phyloP scores from a whole-genome alignment of 1,140 invertebrate species.

The Drosophila prosaltans region DNA sequence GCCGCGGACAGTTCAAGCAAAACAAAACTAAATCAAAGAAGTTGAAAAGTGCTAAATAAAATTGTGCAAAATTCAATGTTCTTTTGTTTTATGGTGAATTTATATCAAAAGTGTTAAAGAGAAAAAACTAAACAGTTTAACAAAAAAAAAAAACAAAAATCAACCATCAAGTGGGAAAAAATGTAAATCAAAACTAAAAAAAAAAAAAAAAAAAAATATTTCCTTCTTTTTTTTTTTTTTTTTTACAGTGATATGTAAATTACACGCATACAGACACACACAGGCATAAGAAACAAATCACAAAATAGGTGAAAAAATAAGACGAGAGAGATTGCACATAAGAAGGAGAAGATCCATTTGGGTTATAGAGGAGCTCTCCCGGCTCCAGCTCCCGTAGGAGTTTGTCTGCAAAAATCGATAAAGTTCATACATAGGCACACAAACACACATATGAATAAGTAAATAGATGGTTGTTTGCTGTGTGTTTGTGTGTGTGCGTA shows the following conservation, averaged over 20 bases:
- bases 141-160: neutral
- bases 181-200: conserved; percentile 25
- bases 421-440: conserved; percentile 52
- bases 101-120: conserved; percentile 30
- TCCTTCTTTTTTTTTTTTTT: neutral
- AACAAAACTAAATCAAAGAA: conserved; percentile 42
- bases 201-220: neutral
- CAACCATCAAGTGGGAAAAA: conserved; percentile 28
- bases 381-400: conserved; percentile 43
- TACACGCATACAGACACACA: conserved; percentile 4
- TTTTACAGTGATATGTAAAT: conserved; percentile 11
- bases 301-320: conserved; percentile 14
- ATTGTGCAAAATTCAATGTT: conserved; percentile 52
- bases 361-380: conserved; percentile 4
- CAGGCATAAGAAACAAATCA: conserved; percentile 5
- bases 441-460: conserved; percentile 32
- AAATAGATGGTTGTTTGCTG: conserved; percentile 16
- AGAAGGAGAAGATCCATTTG: conserved; percentile 25
- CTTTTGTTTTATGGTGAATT: conserved; percentile 43
- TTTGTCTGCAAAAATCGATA: conserved; percentile 72
- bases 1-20: conserved; percentile 54
- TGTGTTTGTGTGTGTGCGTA: conserved; percentile 24
- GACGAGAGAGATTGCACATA: conserved; percentile 15
- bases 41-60: conserved; percentile 62
- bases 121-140: conserved; percentile 19